Conservation (phyloP, 2,797 vertebrate species). For the Arremon aurantiirostris region DNA sequence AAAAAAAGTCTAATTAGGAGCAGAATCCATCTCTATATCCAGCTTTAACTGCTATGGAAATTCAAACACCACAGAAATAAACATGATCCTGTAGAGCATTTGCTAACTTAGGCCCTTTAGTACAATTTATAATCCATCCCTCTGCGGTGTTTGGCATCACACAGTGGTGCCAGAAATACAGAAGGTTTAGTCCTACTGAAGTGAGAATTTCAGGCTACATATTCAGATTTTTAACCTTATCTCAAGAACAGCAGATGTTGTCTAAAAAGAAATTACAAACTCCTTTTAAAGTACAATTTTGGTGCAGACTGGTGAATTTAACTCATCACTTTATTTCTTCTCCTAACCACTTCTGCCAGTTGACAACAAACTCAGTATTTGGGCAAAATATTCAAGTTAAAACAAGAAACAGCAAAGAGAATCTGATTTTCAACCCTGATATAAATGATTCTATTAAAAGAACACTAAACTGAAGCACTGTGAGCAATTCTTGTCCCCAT, state of each 20-base stretch:
- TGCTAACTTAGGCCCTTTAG: not conserved
- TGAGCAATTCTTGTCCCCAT: not conserved
- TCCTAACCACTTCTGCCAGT: not conserved
- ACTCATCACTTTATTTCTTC: not conserved
- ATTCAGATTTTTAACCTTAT: not conserved
- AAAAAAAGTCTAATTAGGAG: not conserved
- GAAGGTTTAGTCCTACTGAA: not conserved
- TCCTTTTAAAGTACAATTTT: not conserved
- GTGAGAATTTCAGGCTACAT: not conserved
- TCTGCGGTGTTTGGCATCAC: not conserved
- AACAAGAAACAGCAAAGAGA: not conserved
- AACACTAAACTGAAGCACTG: not conserved
- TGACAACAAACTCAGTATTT: not conserved
- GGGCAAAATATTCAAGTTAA: not conserved
- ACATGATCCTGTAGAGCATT: not conserved
- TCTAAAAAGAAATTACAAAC: not conserved
- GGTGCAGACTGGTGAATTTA: not conserved
- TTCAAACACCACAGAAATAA: not conserved
- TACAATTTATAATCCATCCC: not conserved
- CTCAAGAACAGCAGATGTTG: not conserved
- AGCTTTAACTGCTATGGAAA: not conserved
- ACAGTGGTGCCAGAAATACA: not conserved
- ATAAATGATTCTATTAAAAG: not conserved
- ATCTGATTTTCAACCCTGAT: not conserved
- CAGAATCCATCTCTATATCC: not conserved